Evolutionary conservation across 2,113 vertebrate species (phyloP), one percentile per base, ranked within the genome.

Genomic region (Dromiciops gliroides): DNA sequence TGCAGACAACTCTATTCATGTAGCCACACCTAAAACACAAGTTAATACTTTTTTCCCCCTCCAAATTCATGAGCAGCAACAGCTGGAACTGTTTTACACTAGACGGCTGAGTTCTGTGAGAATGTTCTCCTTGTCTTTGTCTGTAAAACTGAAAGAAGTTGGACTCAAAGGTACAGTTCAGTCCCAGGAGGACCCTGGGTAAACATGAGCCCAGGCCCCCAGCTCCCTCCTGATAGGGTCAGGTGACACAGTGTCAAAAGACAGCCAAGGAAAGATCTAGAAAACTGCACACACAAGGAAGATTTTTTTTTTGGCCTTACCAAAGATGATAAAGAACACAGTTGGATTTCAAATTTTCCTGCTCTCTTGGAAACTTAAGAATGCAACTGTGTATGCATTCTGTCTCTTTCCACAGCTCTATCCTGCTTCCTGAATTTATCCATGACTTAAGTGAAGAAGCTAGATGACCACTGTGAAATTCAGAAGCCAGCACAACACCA

Each of bases 211-310:
- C 98, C 97, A 97, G 98, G 91, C 98, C 98, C 98, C 97, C 67
- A 95, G 98, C 95, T 98, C 98, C 98, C 98, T 98, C 98, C 98
- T 92, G 95, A 97, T 90, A 94, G 96, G 98, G 99, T 98, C 99
- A 98, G 98, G 98, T 98, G 98, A 99, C 98, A 98, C 37, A 28
- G 98, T 98, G 99, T 98, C 99, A 98, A 98, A 98, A 98, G 98
- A 98, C 97, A 97, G 98, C 98, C 98, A 98, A 97, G 95, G 98
- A 99, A 98, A 98, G 96, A 98, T 98, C 98, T 98, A 96, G 98
- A 98, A 98, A 98, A 97, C 96, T 97, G 96, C 97, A 97, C 56
- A 96, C 60, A 90, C 16, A 16, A 97, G 96, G 90, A 97, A 89
- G 96, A 94, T 97, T 98, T 97, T 93, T 95, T 97, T 95, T 44